Conservation (phyloP, 2,888 invertebrate genomes). For the Agriopis leucophaearia region DNA sequence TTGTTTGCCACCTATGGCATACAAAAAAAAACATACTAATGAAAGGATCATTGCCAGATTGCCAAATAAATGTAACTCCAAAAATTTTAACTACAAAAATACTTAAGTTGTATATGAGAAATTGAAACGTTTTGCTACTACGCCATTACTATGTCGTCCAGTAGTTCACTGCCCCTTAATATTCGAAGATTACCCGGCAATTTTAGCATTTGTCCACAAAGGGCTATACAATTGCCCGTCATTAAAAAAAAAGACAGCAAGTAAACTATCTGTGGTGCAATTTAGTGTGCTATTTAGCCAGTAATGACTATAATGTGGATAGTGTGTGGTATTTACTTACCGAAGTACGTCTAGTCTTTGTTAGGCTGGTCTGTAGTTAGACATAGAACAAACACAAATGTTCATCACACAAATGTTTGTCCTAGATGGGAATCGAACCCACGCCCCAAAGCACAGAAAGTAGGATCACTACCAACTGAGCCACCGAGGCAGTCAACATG, state of each 20-base stretch:
- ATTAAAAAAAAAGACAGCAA: slow-evolving; percentile 57
- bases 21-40: not conserved
- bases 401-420: too few relatives aligned
- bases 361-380: not conserved
- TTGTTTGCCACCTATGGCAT: too few relatives aligned
- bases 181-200: slow-evolving; percentile 58
- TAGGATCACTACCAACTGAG: too few relatives aligned
- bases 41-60: not conserved
- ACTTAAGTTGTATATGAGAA: slow-evolving; percentile 1
- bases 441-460: too few relatives aligned
- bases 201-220: slow-evolving; percentile 74
- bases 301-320: slow-evolving; percentile 27
- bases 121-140: slow-evolving; percentile 16
- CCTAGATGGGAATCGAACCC: too few relatives aligned
- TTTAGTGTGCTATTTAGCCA: slow-evolving; percentile 22
- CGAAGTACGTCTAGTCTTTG: too few relatives aligned
- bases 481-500: too few relatives aligned
- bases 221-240: slow-evolving; percentile 68
- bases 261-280: slow-evolving; percentile 24
- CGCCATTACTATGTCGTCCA: slow-evolving; percentile 21
- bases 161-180: slow-evolving; percentile 46
- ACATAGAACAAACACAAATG: too few relatives aligned
- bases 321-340: slow-evolving; percentile 9
- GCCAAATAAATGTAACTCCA: not conserved
- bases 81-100: not conserved